Evolutionary conservation across 2,797 vertebrate species (phyloP).

Genomic region (Malurus leucopterus): DNA sequence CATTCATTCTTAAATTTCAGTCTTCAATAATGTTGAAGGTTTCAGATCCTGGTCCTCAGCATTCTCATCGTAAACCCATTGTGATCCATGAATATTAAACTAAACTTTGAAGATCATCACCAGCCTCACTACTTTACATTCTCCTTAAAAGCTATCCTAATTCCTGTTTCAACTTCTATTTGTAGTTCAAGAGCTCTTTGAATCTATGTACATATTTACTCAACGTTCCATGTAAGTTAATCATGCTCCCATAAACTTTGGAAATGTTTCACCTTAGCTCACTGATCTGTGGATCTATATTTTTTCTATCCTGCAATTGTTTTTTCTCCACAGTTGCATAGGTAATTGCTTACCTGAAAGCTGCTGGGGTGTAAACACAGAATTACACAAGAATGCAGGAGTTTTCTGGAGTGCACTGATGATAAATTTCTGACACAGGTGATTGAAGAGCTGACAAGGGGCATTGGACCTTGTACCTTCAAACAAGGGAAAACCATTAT

Average conservation of each 20-base stretch:
- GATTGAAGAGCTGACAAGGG: not conserved
- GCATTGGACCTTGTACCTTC: not conserved
- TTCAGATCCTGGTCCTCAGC: not conserved
- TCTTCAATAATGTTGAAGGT: not conserved
- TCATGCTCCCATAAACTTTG: not conserved
- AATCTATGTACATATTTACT: not conserved
- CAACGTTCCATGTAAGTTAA: not conserved
- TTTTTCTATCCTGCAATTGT: not conserved
- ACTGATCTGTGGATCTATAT: not conserved
- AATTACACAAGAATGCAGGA: not conserved
- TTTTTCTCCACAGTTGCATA: not conserved
- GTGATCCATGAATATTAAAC: not conserved
- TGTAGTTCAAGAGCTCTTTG: not conserved
- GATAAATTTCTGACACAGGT: not conserved
- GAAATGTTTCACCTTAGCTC: not conserved
- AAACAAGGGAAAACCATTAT: not conserved
- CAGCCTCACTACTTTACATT: not conserved
- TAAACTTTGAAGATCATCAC: not conserved
- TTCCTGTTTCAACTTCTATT: not conserved
- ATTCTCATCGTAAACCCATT: not conserved
- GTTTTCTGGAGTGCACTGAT: not conserved
- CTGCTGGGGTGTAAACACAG: not conserved
- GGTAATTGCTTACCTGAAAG: not conserved
- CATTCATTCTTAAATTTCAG: not conserved
- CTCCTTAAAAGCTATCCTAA: not conserved